Evolutionary conservation across 1,140 invertebrate species (phyloP), one percentile per base, ranked within the genome.

Genomic region (Trichonephila clavipes): DNA sequence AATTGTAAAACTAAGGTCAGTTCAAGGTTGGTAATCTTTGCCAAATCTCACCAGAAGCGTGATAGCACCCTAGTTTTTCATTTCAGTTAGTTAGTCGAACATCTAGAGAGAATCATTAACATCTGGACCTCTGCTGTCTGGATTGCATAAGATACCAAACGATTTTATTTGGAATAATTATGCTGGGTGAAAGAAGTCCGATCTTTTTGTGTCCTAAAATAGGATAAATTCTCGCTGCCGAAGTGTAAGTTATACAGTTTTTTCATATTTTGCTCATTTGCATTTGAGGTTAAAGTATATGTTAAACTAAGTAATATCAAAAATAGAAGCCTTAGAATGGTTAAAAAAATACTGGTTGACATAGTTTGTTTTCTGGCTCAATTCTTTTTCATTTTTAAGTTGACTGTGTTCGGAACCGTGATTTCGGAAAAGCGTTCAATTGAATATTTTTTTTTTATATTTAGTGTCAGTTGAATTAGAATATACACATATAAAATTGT

Each of bases 1-100:
- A 59, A 92, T 66, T 85, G 81, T 28, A 92, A 85, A 85, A 81
- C n/a, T 28, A 92, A 92, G 90, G 90, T 92, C 81, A 24, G 51
- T 19, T 40, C 81, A 92, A 92, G 82, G 90, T 64, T 92, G 66
- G 90, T 24, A 85, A 77, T 61, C 62, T 59, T 28, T 92, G 82
- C 82, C 90, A 92, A 85, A 51, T 88, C 59, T 64, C 59, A 62
- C 8, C n/a, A 24, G 28, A 77, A 34, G 28, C 72, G 72, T 77
- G 72, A 77, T 77, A 77, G 72, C 72, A 85, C 44, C 58, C 21
- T 14, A 58, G n/a, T 14, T 34, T 77, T 77, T 77, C 72, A 28
- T 40, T 28, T 77, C 72, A 77, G 72, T 77, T 51, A 77, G 34
- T 18, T 28, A 40, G 72, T 6, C 34, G 72, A 40, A 77, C 72